A percentile compares a stretch with the other conserved stretches of the same genome.
Conservation (phyloP, 2,113 vertebrate species). For the Mus pahari region DNA sequence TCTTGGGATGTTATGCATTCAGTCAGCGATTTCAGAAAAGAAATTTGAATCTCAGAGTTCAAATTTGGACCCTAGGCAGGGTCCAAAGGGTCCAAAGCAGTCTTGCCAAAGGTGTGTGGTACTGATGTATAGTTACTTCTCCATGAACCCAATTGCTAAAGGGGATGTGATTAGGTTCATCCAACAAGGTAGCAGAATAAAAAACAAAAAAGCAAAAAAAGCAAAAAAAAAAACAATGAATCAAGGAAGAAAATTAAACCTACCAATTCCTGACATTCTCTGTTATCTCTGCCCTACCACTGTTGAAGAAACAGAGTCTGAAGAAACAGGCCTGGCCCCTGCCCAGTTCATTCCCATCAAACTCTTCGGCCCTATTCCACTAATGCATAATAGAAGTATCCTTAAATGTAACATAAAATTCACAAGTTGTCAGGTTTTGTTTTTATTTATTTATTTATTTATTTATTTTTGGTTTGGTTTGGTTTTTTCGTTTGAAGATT, state of each 20-base stretch:
- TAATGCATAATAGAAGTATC: not conserved
- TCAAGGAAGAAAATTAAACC: not conserved
- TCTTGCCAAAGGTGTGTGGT: not conserved
- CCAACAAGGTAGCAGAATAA: not conserved
- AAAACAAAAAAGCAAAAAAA: not conserved
- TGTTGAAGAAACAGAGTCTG: not conserved
- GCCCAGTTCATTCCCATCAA: too few species aligned
- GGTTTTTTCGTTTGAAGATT: not conserved
- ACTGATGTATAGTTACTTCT: not conserved
- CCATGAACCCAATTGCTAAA: not conserved
- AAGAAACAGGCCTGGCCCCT: not conserved
- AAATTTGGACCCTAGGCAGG: too few species aligned
- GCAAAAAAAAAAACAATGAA: not conserved
- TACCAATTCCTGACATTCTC: too few species aligned
- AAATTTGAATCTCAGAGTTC: not conserved
- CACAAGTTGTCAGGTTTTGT: not conserved
- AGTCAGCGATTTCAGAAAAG: not conserved
- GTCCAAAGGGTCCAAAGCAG: not conserved
- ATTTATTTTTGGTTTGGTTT: too few species aligned
- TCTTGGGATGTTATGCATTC: not conserved
- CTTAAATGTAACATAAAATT: not conserved
- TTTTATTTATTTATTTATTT: too few species aligned
- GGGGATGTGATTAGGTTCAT: not conserved
- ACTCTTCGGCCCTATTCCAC: not conserved
- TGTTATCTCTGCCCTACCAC: not conserved